These are phyloP conservation scores for Alloscopus bannaensis DNA, from an alignment of 2,888 invertebrate genomes.

Conservation along the genomic window DNA sequence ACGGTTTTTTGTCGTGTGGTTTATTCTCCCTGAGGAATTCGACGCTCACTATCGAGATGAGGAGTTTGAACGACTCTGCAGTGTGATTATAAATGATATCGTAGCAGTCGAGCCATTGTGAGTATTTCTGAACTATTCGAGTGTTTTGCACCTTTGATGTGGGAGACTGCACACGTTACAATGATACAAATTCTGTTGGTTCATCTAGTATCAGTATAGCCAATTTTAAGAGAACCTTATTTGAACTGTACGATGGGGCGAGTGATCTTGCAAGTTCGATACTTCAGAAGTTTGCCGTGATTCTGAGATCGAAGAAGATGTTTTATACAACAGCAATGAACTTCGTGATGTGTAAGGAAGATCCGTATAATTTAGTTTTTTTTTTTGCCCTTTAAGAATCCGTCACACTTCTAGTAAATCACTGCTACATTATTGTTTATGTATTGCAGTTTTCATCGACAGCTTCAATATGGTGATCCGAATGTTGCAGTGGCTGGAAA, in stretches of 20 bases:
- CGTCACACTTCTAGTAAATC: too few species aligned
- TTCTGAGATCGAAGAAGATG: constrained; percentile 48
- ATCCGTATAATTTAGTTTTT: background rate
- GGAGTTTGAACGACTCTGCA: constrained; percentile 48
- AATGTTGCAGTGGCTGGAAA: constrained; percentile 55
- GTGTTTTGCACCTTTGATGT: too few species aligned
- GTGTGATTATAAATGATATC: constrained; percentile 58
- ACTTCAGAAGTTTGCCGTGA: constrained; percentile 60
- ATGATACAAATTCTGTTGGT: too few species aligned
- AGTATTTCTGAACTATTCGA: constrained; percentile 2
- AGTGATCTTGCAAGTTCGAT: constrained; percentile 52
- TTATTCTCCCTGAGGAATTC: constrained; percentile 46
- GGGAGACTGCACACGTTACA: too few species aligned
- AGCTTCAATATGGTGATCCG: constrained; percentile 56
- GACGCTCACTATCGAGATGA: constrained; percentile 45
- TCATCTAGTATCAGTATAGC: constrained; percentile 35
- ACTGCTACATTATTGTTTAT: too few species aligned
- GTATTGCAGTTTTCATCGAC: constrained; percentile 48
- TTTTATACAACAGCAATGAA: constrained; percentile 56
- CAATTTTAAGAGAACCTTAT: constrained; percentile 41
- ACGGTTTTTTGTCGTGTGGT: constrained; percentile 47
- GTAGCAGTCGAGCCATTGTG: constrained; percentile 51
- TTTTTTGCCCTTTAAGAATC: background rate
- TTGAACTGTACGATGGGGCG: constrained; percentile 54
- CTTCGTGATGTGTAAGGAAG: constrained; percentile 59